phyloP scores from a whole-genome alignment of 2,113 vertebrate genomes.

The Ctenomys sociabilis region DNA sequence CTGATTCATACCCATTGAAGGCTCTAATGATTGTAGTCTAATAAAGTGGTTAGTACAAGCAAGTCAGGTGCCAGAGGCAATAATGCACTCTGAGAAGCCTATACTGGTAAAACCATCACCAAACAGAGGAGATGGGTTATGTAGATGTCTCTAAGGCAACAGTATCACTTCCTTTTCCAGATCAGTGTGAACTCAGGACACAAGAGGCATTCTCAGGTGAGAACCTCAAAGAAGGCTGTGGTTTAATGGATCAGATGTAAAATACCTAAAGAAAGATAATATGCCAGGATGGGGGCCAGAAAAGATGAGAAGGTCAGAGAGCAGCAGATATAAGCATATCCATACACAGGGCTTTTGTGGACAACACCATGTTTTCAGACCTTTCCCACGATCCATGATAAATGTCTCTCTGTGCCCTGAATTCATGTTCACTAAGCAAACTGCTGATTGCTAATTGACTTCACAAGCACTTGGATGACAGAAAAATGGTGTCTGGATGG shows the following conservation, averaged over 20 bases:
- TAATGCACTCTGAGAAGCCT: too few species aligned
- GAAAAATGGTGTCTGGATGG: background rate
- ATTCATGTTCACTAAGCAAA: background rate
- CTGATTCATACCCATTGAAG: background rate
- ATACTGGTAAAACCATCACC: background rate
- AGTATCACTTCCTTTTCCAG: background rate
- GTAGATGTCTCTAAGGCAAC: background rate
- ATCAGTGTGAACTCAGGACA: background rate
- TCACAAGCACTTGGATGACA: background rate
- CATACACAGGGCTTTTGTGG: background rate
- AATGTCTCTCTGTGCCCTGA: background rate
- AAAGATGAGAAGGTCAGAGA: background rate
- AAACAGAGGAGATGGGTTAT: background rate
- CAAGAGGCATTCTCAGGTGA: background rate
- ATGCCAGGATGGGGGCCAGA: background rate
- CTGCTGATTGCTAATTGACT: background rate
- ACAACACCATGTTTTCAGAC: fast-evolving
- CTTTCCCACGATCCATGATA: background rate
- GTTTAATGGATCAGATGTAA: background rate
- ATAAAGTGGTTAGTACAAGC: too few species aligned
- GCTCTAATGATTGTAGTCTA: background rate
- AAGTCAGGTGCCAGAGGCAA: background rate
- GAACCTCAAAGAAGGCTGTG: background rate
- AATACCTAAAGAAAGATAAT: background rate
- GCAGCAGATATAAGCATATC: background rate